Evolutionary conservation across 2,888 invertebrate genomes (phyloP), one percentile per base, ranked within the genome.

Genomic region (Diarsia dahlii): DNA sequence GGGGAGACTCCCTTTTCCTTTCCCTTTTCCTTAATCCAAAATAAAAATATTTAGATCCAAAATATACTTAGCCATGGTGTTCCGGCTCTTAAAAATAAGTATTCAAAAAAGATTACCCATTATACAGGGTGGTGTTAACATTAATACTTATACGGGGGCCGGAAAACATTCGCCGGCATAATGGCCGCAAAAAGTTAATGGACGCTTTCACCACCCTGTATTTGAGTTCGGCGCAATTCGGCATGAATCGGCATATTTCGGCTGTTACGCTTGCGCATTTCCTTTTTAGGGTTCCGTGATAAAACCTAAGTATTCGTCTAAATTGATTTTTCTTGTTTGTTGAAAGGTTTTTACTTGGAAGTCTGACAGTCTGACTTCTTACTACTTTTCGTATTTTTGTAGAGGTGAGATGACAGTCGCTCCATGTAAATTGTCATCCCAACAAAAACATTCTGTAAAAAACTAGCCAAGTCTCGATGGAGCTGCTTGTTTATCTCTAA

Each of bases 121-220:
- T 87, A 88, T 82, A 88, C 86, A 87, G 79, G 83, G 45, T 39
- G 63, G 79, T 74, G 79, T 78, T 77, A 86, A 85, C 84, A 85
- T 85, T 87, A 88, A 85, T 87, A 84, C 87, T 76, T 88, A 87
- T 88, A 88, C 87, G 88, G 79, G 71, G 80, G 67, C 87, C 90
- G 91, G 92, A 91, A 91, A 89, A 86, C 89, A 91, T 90, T 92
- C 84, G 73, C 82, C 84, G 84, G 71, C 79, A 84, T 91, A 93
- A 93, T 91, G 48, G 76, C 81, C 85, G 84, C 92, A 92, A 93
- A 93, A 93, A 93, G 92, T 89, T 92, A 93, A 93, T 93, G 93
- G 92, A 90, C 82, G 88, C 87, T 89, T 92, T 90, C 88, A 81
- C 71, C 87, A 84, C 68, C 76, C 85, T 87, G 88, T 80, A 79